Base-by-base conservation (phyloP, 2,888 invertebrate species). In the Eurytoma adleriae region DNA sequence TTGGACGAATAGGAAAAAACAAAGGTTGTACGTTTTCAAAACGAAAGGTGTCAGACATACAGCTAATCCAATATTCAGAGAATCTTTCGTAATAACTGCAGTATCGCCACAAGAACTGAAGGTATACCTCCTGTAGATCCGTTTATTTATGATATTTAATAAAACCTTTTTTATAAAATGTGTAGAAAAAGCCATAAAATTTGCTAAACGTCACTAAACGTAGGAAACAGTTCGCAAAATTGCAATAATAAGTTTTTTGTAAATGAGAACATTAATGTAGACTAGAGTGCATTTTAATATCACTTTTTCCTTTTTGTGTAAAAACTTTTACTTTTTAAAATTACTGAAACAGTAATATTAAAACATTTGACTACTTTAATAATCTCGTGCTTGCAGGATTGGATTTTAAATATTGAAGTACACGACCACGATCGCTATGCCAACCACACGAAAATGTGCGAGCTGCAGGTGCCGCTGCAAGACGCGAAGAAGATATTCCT, bases 361-460 rank as follows among this genome's bases (percentile, higher is more conserved):
- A n/a, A n/a, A n/a, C n/a, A n/a, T 7, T 40, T 40, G 7, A 40
- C 4, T 40, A 40, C 0, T 40, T 7, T 7, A 40, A 40, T 40
- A 7, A 40, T 7, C 5, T 40, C 40, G 7, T 27, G 70, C 59
- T 79, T 85, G 0, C 80, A 92, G 91, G 92, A 92, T 48, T 91
- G 91, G 88, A 85, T 89, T 69, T 86, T 92, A 82, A 89, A 91
- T 75, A 88, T 92, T 76, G 86, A 89, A 3, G 91, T 90, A 0
- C 89, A 89, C 84, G 92, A 92, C 86, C 91, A 91, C 78, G 92
- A 92, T 85, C 90, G 91, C 80, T 91, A 90, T 82, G 91, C 91
- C 10, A 92, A 91, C 86, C 91, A 92, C 72, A 91, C 92, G 3
- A 91, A 91, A 83, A 83, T 92, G 56, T 91, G 91, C 64, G 89